Percentiles rank a stretch among this genome's conserved stretches.
Conservation (phyloP, 2,113 vertebrate species). For the Panthera uncia region DNA sequence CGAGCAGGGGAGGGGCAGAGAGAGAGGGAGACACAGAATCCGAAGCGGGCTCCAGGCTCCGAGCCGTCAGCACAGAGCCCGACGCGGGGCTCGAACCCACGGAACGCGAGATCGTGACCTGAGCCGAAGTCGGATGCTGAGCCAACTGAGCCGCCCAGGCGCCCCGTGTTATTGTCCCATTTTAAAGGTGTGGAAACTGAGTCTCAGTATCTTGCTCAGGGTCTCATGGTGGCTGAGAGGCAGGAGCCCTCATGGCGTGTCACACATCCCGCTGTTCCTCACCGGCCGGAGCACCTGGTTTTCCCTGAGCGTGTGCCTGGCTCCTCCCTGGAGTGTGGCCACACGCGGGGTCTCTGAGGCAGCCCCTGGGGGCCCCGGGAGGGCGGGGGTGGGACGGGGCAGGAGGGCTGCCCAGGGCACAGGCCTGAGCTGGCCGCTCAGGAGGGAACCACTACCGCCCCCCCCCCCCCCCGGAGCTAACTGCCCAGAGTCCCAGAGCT, state of each 20-base stretch:
- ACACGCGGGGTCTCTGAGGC: background rate
- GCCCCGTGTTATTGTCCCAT: background rate
- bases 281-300: accelerated
- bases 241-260: background rate
- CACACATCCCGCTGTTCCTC: background rate
- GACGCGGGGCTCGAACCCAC: accelerated
- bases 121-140: background rate
- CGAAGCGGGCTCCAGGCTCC: background rate
- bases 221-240: background rate
- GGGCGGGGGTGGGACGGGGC: background rate
- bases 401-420: background rate
- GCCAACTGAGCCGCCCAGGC: background rate
- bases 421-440: background rate
- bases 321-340: background rate
- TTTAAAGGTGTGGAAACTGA: background rate
- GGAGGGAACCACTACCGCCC: slow-evolving; percentile 58
- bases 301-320: too few relatives aligned
- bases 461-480: background rate
- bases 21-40: background rate
- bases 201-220: background rate
- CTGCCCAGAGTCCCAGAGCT: slow-evolving; percentile 53
- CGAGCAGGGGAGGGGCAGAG: too few relatives aligned
- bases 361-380: background rate
- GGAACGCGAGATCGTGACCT: background rate
- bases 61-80: background rate